Evolutionary conservation across 2,888 invertebrate genomes (phyloP), one percentile per base, ranked within the genome.

Genomic region (Cryptops parisi): DNA sequence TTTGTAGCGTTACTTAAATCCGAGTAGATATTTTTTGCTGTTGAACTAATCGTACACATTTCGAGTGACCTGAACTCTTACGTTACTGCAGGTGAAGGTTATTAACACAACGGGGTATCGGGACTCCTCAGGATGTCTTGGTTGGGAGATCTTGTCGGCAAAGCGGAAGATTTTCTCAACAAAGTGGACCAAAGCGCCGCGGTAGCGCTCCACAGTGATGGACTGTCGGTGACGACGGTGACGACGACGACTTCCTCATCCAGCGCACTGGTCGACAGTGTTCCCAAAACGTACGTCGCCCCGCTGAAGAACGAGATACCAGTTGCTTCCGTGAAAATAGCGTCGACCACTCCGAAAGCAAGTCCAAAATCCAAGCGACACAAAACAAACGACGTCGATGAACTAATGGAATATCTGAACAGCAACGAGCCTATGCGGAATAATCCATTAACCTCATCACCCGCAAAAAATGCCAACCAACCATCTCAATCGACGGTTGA

Each of bases 111-210:
- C n/a, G n/a, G n/a, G n/a, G n/a, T n/a, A n/a, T n/a, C n/a, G n/a
- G n/a, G n/a, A n/a, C n/a, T n/a, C n/a, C n/a, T n/a, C 33, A 38
- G 23, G 27, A 82, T 83, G 81, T 77, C 83, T 59, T 84, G 84
- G 84, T 75, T 84, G 54, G 73, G 78, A 56, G 82, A 78, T 56
- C 71, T 83, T 53, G 82, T 83, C 55, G 82, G 79, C 25, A 82
- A 77, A 66, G 84, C 84, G 15, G 84, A 84, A 64, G 76, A 75
- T 63, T 75, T 85, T 55, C 72, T 86, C 21, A 84, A 82, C 63
- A 80, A 79, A 63, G 68, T 85, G 23, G 84, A 85, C 62, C 77
- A 83, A 62, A 79, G 80, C 65, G 82, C 84, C 23, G 83, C 82
- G 1, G 76, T 71, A 21, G 82, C 79, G 1, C 60, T 71, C 19